Conservation (phyloP, 2,888 invertebrate genomes). For the Autographa gamma region DNA sequence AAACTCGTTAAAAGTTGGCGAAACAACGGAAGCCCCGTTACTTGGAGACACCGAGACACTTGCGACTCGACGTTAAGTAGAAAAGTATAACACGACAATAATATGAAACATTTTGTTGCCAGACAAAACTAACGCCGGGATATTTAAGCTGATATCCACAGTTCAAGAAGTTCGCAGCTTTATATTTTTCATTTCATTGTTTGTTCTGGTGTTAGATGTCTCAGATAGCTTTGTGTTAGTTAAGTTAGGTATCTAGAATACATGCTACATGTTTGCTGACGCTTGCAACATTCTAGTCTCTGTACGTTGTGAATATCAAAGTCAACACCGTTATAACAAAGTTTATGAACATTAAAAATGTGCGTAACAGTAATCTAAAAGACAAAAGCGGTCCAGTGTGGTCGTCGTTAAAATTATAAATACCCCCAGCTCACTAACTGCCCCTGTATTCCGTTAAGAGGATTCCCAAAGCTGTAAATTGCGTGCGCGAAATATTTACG, state of each 20-base stretch:
- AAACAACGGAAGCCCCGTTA: constrained; percentile 83
- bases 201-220: constrained; percentile 24
- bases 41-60: constrained; percentile 79
- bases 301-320: not conserved
- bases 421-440: constrained; percentile 83
- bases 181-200: constrained; percentile 61
- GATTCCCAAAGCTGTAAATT: constrained; percentile 87
- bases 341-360: constrained; percentile 26
- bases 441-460: constrained; percentile 86
- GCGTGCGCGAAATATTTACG: constrained; percentile 87
- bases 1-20: constrained; percentile 88
- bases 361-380: constrained; percentile 64
- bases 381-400: constrained; percentile 74
- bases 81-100: constrained; percentile 85
- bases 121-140: constrained; percentile 73
- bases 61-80: constrained; percentile 85
- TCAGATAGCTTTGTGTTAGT: constrained; percentile 19
- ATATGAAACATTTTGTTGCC: constrained; percentile 81
- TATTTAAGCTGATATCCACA: constrained; percentile 74
- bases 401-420: constrained; percentile 80
- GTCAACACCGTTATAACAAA: not conserved
- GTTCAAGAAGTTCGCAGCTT: constrained; percentile 60
- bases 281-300: not conserved
- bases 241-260: too few species aligned
- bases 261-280: not conserved